These are phyloP conservation scores for Drosophila yakuba DNA, from an alignment of 1,140 invertebrate genomes.

Conservation along the genomic window DNA sequence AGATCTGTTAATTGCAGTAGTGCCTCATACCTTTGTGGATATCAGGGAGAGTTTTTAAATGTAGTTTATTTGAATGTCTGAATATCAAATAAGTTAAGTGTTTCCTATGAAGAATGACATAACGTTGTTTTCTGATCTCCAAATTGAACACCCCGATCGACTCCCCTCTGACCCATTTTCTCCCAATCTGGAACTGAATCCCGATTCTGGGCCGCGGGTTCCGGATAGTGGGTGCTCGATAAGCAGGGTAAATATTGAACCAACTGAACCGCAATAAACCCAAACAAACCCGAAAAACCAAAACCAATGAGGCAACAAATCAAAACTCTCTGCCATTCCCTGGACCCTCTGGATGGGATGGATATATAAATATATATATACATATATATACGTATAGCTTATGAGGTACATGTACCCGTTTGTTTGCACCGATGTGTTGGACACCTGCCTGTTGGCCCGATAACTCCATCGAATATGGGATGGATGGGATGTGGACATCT, in stretches of 20 bases:
- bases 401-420: conserved; percentile 5
- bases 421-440: conserved; percentile 25
- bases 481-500: conserved; percentile 32
- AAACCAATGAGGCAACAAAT: conserved; percentile 25
- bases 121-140: neutral
- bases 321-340: conserved; percentile 14
- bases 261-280: conserved; percentile 44
- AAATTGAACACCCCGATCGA: neutral
- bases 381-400: no score
- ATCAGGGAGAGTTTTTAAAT: neutral
- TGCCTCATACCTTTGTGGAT: no score
- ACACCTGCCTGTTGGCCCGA: conserved; percentile 48
- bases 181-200: conserved; percentile 14
- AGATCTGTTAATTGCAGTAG: neutral
- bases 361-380: neutral
- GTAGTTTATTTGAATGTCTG: no score
- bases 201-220: neutral
- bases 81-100: no score
- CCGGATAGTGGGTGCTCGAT: conserved; percentile 62
- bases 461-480: conserved; percentile 60
- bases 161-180: conserved; percentile 29
- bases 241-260: conserved; percentile 64
- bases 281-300: conserved; percentile 17
- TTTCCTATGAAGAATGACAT: neutral
- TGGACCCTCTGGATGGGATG: conserved; percentile 24